phyloP scores from a whole-genome alignment of 2,888 invertebrate species.

The Reticulitermes lucifugus region DNA sequence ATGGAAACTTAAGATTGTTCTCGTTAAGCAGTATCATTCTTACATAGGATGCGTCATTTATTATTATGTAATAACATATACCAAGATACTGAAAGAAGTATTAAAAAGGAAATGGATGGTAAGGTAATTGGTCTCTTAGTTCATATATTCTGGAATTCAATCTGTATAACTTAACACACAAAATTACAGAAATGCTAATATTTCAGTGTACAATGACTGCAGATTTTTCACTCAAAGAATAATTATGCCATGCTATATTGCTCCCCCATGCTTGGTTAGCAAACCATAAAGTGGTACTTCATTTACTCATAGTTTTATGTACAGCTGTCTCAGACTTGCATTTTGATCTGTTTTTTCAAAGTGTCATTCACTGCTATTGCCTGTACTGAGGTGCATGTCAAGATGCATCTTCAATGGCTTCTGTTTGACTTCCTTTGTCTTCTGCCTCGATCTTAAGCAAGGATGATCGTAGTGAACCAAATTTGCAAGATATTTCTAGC shows the following conservation, averaged over 20 bases:
- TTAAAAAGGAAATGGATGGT: no score
- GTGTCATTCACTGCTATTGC: neutral
- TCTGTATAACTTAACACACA: neutral
- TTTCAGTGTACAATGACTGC: neutral
- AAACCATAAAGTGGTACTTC: no score
- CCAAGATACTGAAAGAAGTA: no score
- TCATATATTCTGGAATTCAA: no score
- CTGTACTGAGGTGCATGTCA: slow-evolving; percentile 25
- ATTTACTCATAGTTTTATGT: no score
- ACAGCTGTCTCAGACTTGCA: neutral
- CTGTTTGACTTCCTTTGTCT: slow-evolving; percentile 67
- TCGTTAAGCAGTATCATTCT: no score
- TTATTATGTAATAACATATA: no score
- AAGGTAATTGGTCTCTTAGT: no score
- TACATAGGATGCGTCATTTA: no score
- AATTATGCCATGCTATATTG: neutral
- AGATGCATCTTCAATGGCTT: slow-evolving; percentile 23
- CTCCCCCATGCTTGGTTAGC: no score
- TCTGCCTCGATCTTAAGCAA: slow-evolving; percentile 69
- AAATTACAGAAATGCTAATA: neutral
- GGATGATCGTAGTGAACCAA: slow-evolving; percentile 70
- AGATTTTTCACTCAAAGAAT: no score
- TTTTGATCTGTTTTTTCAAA: slow-evolving; percentile 11
- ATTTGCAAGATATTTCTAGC: slow-evolving; percentile 82
- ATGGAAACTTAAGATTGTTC: no score